A percentile compares a stretch with the other conserved stretches of the same genome.
Conservation (phyloP, 2,113 vertebrate species). For the Pseudonaja textilis region DNA sequence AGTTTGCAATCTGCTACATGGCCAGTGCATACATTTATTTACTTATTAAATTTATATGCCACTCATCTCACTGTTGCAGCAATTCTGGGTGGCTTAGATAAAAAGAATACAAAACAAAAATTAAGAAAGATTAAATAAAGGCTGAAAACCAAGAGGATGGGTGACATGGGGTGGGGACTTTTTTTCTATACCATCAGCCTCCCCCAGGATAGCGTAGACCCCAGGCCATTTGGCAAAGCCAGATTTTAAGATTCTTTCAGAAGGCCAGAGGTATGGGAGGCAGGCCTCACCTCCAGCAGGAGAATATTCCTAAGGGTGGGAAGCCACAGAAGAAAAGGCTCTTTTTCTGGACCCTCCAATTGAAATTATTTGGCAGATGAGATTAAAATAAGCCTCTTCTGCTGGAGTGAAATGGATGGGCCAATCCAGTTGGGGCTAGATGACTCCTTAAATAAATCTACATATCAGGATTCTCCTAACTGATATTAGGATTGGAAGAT, state of each 20-base stretch:
- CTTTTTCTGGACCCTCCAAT: not conserved
- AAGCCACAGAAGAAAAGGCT: not conserved
- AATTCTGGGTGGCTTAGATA: not conserved
- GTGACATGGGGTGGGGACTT: not conserved
- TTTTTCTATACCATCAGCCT: not conserved
- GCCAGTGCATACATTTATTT: not conserved
- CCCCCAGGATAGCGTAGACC: not conserved
- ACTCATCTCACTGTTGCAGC: not conserved
- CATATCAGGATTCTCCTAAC: not conserved
- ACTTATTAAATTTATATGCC: not conserved
- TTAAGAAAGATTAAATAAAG: not conserved
- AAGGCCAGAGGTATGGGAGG: not conserved
- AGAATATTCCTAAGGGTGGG: not conserved
- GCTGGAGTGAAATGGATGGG: not conserved
- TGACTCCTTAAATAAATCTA: not conserved
- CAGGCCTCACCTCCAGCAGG: not conserved
- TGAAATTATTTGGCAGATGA: not conserved
- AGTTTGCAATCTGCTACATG: not conserved
- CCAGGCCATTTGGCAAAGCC: not conserved
- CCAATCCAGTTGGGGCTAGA: not conserved
- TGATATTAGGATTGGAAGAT: not conserved
- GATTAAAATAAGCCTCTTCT: not conserved
- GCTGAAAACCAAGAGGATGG: not conserved
- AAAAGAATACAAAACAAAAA: not conserved
- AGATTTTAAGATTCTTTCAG: not conserved